Evolutionary conservation across 2,113 vertebrate genomes (phyloP).

Genomic region (Hippocampus barbouri): DNA sequence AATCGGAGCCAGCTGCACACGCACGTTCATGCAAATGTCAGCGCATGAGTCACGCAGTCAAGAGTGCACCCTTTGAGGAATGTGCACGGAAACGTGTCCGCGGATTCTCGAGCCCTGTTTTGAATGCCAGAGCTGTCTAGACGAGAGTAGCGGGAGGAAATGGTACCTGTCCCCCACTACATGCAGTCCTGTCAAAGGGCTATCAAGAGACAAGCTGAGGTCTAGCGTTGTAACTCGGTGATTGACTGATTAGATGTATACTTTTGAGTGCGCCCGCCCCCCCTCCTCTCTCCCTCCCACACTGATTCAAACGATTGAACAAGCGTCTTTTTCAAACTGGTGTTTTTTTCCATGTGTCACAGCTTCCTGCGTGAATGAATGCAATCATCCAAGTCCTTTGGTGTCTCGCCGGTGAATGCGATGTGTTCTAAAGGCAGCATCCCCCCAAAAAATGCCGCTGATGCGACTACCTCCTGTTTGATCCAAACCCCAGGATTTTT

Average conservation of each 20-base stretch:
- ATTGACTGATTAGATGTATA: not conserved
- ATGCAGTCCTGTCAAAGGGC: constrained; percentile 18
- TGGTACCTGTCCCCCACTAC: constrained; percentile 5
- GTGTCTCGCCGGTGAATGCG: constrained; percentile 36
- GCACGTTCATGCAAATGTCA: constrained; percentile 40
- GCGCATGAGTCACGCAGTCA: constrained; percentile 52
- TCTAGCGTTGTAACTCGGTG: not conserved
- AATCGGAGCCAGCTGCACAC: constrained; percentile 42
- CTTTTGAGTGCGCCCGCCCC: constrained; percentile 15
- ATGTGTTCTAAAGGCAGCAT: constrained; percentile 34
- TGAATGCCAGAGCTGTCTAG: constrained; percentile 51
- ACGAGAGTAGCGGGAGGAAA: constrained; percentile 26
- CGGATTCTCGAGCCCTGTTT: constrained; percentile 33
- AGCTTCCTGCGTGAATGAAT: constrained; percentile 50
- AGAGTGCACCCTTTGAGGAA: constrained; percentile 54
- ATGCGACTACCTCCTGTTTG: constrained; percentile 35
- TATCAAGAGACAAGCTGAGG: constrained; percentile 5
- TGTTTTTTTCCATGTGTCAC: constrained; percentile 39
- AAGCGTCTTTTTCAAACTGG: constrained; percentile 32
- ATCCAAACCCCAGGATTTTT: constrained; percentile 25
- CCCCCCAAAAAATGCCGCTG: constrained; percentile 28
- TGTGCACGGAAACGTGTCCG: constrained; percentile 27
- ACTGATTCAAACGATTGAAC: constrained; percentile 42
- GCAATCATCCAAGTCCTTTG: constrained; percentile 51
- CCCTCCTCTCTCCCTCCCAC: constrained; percentile 1